These are phyloP conservation scores for Stenodema calcarata DNA, from an alignment of 2,888 invertebrate species.

Conservation along the genomic window DNA sequence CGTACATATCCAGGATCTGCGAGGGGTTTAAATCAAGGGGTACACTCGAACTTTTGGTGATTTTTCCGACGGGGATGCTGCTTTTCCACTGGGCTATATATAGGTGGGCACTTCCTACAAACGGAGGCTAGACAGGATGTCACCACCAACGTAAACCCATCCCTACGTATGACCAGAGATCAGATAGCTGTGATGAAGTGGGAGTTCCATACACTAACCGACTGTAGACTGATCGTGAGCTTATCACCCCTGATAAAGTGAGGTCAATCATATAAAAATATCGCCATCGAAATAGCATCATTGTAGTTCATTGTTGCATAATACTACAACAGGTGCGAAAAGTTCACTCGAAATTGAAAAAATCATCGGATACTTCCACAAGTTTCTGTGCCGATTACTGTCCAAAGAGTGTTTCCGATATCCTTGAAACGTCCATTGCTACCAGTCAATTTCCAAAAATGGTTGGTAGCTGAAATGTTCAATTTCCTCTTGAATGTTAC, in stretches of 20 bases:
- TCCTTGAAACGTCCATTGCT: too few relatives aligned
- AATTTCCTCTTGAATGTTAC: too few relatives aligned
- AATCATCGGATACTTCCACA: too few relatives aligned
- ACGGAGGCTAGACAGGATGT: neutral
- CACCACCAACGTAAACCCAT: neutral
- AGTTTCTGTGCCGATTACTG: too few relatives aligned
- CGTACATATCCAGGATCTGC: neutral
- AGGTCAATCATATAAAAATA: neutral
- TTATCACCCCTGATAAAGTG: neutral
- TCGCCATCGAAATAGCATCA: neutral
- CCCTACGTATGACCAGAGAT: neutral
- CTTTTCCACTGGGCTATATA: neutral
- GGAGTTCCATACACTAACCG: neutral
- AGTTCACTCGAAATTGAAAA: too few relatives aligned
- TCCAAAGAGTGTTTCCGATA: too few relatives aligned
- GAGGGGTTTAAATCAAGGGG: neutral
- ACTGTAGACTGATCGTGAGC: neutral
- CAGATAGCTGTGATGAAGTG: neutral
- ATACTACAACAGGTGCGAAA: too few relatives aligned
- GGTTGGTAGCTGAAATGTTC: too few relatives aligned
- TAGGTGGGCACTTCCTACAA: neutral
- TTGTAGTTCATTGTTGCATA: too few relatives aligned
- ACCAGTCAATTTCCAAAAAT: too few relatives aligned
- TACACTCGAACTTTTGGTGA: neutral
- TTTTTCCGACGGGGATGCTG: neutral